Conservation (phyloP, 1,140 invertebrate species). For the Ceratoteleas bidentatus region DNA sequence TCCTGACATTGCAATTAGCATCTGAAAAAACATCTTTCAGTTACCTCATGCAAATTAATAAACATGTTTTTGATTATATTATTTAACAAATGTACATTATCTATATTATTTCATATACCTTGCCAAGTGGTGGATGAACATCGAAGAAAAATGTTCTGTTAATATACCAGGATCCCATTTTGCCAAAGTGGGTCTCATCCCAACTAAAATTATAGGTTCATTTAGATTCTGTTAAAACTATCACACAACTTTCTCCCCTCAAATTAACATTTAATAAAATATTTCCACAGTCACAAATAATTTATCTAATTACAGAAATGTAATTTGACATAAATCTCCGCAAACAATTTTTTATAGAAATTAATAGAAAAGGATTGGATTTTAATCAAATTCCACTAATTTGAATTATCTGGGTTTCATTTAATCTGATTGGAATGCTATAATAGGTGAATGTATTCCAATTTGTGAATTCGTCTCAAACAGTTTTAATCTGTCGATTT, state of each 20-base stretch:
- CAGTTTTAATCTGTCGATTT: too few species aligned
- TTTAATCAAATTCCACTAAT: too few species aligned
- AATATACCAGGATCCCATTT: constrained; percentile 99
- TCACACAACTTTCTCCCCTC: not conserved
- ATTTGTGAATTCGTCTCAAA: too few species aligned
- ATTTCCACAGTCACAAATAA: too few species aligned
- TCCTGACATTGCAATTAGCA: constrained; percentile 96
- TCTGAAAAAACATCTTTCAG: constrained; percentile 83
- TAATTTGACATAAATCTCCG: too few species aligned
- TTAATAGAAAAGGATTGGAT: too few species aligned
- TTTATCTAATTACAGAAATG: too few species aligned
- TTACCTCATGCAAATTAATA: not conserved
- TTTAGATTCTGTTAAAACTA: not conserved
- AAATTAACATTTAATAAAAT: not conserved
- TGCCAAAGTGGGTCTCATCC: constrained; percentile 99
- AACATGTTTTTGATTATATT: not conserved
- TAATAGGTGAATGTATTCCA: too few species aligned
- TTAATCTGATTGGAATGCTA: too few species aligned
- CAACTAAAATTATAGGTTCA: constrained; percentile 85
- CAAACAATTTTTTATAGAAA: too few species aligned
- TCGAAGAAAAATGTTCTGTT: constrained; percentile 99
- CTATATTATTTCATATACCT: constrained; percentile 85
- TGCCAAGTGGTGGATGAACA: constrained; percentile 98
- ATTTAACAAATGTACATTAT: too few species aligned
- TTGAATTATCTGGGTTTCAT: too few species aligned